Evolutionary conservation across 2,113 vertebrate genomes (phyloP), one percentile per base, ranked within the genome.

Genomic region (Oreochromis niloticus): DNA sequence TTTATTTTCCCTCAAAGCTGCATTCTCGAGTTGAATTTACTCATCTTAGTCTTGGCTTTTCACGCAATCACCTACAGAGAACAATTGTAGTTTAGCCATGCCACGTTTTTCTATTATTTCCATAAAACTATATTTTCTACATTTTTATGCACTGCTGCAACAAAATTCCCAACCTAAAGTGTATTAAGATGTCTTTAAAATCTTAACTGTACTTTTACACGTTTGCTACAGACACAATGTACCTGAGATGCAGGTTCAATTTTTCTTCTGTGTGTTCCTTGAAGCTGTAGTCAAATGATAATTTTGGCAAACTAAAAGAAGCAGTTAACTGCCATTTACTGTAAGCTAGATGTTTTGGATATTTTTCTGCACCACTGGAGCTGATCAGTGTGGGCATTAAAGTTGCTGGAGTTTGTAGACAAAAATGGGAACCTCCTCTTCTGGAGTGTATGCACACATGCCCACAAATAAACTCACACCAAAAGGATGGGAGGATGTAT

Each of bases 241-340:
- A 78, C 71, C 71, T 78, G 71, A 50, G 24, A 50, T 50, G 27
- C 50, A 50, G 9, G 43, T n/a, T 39, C 2, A 30, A 11, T 85
- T 57, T 91, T n/a, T 22, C n/a, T 59, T 46, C 66, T 30, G 71
- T 32, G 43, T 16, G 59, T 24, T 68, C 80, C 80, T 46, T 52
- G 32, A 71, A 82, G 66, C 84, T 85, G 78, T n/a, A 39, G 79
- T 55, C 22, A 61, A 81, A 50, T 59, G 6, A 52, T 36, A 80
- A 57, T 59, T 83, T 79, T 63, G 54, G 57, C 82, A 12, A 79
- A 68, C 7, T 43, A 12, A 63, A 82, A 89, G 24, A 12, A 41
- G 24, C 59, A 22, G 73, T 89, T 78, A 56, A 82, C 80, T 84
- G 59, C 82, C 24, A 86, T 94, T 92, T 75, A 54, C 68, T 87